Evolutionary conservation across 1,140 invertebrate genomes (phyloP).

Genomic region (Rhagoletis zephyria): DNA sequence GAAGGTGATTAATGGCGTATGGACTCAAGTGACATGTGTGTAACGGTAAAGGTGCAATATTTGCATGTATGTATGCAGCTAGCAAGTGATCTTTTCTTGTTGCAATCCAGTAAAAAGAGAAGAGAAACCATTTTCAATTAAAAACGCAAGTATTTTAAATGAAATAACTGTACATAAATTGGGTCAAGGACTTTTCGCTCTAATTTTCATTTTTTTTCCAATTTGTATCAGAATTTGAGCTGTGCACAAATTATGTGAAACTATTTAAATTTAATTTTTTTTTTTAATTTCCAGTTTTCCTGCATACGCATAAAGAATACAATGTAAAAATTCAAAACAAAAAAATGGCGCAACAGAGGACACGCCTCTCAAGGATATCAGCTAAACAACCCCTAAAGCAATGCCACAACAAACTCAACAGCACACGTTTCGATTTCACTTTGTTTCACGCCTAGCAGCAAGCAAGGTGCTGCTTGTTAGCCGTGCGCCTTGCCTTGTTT

Average conservation of each 20-base stretch:
- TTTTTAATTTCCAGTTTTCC: neutral
- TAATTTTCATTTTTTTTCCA: neutral
- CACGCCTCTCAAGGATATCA: slow-evolving; percentile 42
- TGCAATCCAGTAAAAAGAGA: neutral
- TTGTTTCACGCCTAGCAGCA: neutral
- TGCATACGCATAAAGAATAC: neutral
- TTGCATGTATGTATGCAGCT: neutral
- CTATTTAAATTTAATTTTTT: neutral
- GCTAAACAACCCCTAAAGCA: slow-evolving; percentile 10
- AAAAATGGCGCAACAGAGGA: slow-evolving; percentile 32
- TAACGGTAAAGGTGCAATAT: neutral
- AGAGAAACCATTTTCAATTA: neutral
- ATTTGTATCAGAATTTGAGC: neutral
- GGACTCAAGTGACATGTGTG: slow-evolving; percentile 10
- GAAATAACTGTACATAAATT: neutral
- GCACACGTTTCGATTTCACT: neutral
- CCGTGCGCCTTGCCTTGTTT: neutral
- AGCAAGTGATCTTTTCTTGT: too few relatives aligned
- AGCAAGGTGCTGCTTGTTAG: neutral
- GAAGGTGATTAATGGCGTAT: slow-evolving; percentile 19
- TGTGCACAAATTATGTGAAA: neutral
- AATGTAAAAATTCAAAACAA: neutral
- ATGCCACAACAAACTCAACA: neutral
- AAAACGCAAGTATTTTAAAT: neutral
- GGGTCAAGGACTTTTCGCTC: neutral